A percentile compares a stretch with the other conserved stretches of the same genome.
phyloP scores from a whole-genome alignment of 2,888 invertebrate genomes.

The Aspidiotus rigidus region DNA sequence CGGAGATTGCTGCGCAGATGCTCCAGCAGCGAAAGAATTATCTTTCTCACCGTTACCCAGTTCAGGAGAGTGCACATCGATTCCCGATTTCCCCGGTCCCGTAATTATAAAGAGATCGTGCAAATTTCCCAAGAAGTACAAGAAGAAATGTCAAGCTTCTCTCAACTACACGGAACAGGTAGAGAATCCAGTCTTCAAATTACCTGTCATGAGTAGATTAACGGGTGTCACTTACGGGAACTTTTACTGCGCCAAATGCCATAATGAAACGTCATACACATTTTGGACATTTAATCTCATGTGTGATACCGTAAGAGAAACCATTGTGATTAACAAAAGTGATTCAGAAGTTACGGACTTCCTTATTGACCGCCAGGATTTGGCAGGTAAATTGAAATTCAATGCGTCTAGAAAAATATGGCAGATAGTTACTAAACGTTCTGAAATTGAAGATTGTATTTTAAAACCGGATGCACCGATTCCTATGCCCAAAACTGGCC shows the following conservation, averaged over 20 bases:
- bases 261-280: neutral
- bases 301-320: neutral
- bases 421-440: neutral
- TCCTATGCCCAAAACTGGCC: neutral
- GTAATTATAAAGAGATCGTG: neutral
- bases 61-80: neutral
- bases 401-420: neutral
- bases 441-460: neutral
- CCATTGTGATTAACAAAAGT: neutral
- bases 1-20: constrained; percentile 21
- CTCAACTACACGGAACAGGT: neutral
- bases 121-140: neutral
- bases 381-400: neutral
- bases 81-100: neutral
- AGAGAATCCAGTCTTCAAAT: neutral
- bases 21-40: neutral
- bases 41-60: neutral
- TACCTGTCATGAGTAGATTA: neutral
- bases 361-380: neutral
- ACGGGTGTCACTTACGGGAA: constrained; percentile 15
- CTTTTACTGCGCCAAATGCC: constrained; percentile 9
- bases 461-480: neutral
- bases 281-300: neutral
- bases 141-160: neutral
- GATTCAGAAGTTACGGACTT: neutral